Percentiles rank a stretch among this genome's conserved stretches.
Evolutionary conservation across 2,888 invertebrate genomes (phyloP).

Genomic region (Eugnorisma glareosa): DNA sequence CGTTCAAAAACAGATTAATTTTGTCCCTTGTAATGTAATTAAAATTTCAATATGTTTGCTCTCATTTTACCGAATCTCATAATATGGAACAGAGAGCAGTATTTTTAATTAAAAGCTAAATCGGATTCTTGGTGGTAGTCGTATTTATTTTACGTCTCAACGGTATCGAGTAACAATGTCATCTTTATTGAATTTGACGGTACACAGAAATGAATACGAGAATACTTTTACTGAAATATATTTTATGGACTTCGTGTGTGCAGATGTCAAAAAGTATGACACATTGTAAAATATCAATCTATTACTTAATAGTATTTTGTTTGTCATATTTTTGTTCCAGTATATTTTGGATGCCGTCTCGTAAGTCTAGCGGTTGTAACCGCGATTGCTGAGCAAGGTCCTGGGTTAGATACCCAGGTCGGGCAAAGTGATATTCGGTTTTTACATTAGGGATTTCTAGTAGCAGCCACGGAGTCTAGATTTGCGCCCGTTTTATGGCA

Average conservation of each 20-base stretch:
- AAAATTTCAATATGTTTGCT: conserved; percentile 39
- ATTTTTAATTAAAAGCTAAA: conserved; percentile 44
- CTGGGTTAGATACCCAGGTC: no score
- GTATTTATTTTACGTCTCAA: conserved; percentile 18
- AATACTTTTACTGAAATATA: not conserved
- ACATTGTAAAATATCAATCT: not conserved
- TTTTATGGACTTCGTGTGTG: not conserved
- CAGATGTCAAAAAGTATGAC: not conserved
- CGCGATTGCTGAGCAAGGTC: no score
- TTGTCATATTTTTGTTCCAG: not conserved
- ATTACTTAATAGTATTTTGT: not conserved
- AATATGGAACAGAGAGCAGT: conserved; percentile 24
- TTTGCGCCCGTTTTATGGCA: no score
- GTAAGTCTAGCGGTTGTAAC: no score
- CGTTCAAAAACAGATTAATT: conserved; percentile 25
- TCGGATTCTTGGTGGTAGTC: not conserved
- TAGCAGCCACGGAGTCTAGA: no score
- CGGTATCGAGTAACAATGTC: conserved; percentile 25
- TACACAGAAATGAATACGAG: not conserved
- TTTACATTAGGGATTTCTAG: no score
- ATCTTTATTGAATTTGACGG: not conserved
- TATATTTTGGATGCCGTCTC: not conserved
- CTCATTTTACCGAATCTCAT: conserved; percentile 26
- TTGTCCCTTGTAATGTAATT: conserved; percentile 34
- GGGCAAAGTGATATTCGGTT: no score